A percentile compares a stretch with the other conserved stretches of the same genome.
Evolutionary conservation across 1,140 invertebrate species (phyloP).

Genomic region (Hydropsyche tenuis): DNA sequence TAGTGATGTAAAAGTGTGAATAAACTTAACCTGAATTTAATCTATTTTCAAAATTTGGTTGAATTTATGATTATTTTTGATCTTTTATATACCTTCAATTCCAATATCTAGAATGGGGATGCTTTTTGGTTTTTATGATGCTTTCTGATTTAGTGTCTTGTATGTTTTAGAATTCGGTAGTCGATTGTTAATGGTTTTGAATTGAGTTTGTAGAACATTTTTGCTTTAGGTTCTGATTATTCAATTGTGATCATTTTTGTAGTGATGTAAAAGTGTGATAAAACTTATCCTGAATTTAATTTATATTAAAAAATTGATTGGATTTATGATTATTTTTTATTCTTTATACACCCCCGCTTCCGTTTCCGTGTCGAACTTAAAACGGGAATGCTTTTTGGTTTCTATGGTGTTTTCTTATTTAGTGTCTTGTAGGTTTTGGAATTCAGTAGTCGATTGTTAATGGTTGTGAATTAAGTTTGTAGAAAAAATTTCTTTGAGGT

Average conservation of each 20-base stretch:
- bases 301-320: too few species aligned
- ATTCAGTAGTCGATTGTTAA: background rate
- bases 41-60: too few species aligned
- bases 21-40: too few species aligned
- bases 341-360: conserved; percentile 11
- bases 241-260: background rate
- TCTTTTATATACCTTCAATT: too few species aligned
- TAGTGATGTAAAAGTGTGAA: too few species aligned
- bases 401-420: background rate
- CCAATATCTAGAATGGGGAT: background rate
- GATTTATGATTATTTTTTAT: too few species aligned
- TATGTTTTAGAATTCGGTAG: background rate
- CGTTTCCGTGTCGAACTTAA: background rate
- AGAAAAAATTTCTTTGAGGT: background rate
- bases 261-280: too few species aligned
- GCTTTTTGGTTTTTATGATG: background rate
- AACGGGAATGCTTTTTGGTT: background rate
- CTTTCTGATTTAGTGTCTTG: background rate
- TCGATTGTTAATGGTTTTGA: background rate
- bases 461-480: background rate
- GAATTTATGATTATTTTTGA: too few species aligned
- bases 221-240: background rate
- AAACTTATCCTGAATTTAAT: too few species aligned
- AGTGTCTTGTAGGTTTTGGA: background rate
- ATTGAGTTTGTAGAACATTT: background rate